phyloP scores from a whole-genome alignment of 1,140 invertebrate genomes.

The Apis florea region DNA sequence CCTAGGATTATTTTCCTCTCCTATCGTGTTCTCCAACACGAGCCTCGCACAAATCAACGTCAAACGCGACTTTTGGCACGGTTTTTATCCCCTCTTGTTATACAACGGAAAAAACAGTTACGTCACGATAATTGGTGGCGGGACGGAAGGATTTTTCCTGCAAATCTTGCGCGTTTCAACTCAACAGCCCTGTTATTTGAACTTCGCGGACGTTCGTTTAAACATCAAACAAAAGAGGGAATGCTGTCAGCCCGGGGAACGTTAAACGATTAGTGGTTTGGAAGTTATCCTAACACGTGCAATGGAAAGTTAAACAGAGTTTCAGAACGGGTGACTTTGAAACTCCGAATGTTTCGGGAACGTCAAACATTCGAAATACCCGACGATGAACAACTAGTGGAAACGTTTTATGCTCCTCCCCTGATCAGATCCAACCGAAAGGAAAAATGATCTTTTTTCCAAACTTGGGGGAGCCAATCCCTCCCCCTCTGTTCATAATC shows the following conservation, averaged over 20 bases:
- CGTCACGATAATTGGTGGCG: too few species aligned
- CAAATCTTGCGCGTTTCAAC: neutral
- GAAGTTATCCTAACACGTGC: conserved; percentile 5
- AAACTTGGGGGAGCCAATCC: too few species aligned
- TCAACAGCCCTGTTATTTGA: neutral
- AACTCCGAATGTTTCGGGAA: neutral
- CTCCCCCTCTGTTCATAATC: too few species aligned
- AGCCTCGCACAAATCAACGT: too few species aligned
- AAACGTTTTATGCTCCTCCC: neutral
- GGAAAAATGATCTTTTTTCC: too few species aligned
- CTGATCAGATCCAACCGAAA: neutral
- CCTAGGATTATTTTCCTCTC: too few species aligned
- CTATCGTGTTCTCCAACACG: too few species aligned
- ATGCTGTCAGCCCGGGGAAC: neutral
- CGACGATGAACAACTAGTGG: too few species aligned
- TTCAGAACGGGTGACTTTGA: conserved; percentile 21
- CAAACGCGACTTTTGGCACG: too few species aligned
- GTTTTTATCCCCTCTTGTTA: too few species aligned
- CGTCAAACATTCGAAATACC: neutral
- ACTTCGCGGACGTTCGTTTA: neutral
- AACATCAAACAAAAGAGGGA: neutral
- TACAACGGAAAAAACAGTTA: too few species aligned
- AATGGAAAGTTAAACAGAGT: conserved; percentile 26
- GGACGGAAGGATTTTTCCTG: neutral
- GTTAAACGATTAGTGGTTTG: conserved; percentile 3